Base-by-base conservation (phyloP, 1,140 invertebrate genomes). In the Cherax quadricarinatus region DNA sequence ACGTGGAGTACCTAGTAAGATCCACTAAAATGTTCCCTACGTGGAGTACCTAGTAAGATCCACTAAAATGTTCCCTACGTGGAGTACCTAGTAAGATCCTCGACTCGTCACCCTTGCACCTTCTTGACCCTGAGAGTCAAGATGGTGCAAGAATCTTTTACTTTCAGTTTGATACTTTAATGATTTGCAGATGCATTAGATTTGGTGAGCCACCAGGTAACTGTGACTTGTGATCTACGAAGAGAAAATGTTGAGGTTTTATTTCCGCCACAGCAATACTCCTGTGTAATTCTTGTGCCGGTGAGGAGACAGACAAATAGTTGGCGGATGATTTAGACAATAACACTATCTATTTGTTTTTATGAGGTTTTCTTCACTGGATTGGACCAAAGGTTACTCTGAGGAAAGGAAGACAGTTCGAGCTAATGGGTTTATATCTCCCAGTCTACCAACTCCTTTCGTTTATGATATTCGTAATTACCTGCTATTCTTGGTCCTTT, bases 321-420 rank as follows among this genome's bases (percentile, higher is more conserved):
- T 49, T 21, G 83, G 83, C 60, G 16, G 60, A 70, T 85, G 83
- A 85, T 85, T 70, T 48, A 51, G 83, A 24, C 70, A 85, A 85
- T 85, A 70, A 85, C 70, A 85, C 60, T 49, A 60, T 21, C 83
- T n/a, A 48, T 60, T 48, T 70, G 48, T 70, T 85, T 85, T 85
- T n/a, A n/a, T 60, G 60, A 70, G 83, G 53, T 85, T 85, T 21
- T 60, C 83, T 85, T 85, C 83, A 70, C 83, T 62, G 70, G 70
- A n/a, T 10, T 3, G n/a, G 3, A 75, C n/a, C 7, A 75, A 24
- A 6, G 30, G 70, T n/a, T n/a, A 7, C 6, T 9, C 21, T n/a
- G 0, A 75, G 70, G 24, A 6, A 30, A 30, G 6, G 7, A 6
- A 30, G n/a, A n/a, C 0, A 9, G n/a, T 57, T 10, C 14, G 1